These are phyloP conservation scores for Thalassophryne amazonica DNA, from an alignment of 2,797 vertebrate genomes.

Conservation along the genomic window DNA sequence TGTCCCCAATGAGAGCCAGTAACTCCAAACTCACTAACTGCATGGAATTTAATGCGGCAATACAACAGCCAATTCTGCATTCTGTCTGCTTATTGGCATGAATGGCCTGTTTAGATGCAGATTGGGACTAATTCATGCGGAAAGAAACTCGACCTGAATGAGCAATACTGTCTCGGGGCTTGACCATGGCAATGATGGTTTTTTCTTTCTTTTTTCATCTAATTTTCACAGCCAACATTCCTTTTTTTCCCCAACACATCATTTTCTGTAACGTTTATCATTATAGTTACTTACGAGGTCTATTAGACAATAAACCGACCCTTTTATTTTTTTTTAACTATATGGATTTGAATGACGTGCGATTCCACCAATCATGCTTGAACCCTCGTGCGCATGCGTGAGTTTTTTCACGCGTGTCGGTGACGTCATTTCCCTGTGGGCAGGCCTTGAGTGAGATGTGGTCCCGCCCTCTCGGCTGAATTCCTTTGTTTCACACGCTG, in stretches of 20 bases:
- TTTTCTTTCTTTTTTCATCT: background rate
- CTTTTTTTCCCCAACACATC: background rate
- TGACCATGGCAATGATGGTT: background rate
- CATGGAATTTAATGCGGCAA: slow-evolving; percentile 26
- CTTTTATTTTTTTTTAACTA: too few species aligned
- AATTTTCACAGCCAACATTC: background rate
- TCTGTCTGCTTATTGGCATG: slow-evolving; percentile 3
- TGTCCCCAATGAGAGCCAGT: slow-evolving; percentile 44
- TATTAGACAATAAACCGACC: too few species aligned
- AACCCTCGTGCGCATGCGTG: too few species aligned
- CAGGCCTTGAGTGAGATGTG: too few species aligned
- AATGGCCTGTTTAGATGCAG: slow-evolving; percentile 18
- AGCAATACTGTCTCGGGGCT: background rate
- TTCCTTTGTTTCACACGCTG: too few species aligned
- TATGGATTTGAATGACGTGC: too few species aligned
- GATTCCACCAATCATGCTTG: too few species aligned
- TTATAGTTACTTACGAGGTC: too few species aligned
- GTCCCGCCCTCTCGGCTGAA: too few species aligned
- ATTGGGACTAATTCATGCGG: slow-evolving; percentile 11
- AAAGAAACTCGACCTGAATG: slow-evolving; percentile 13
- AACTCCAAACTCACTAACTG: slow-evolving; percentile 45
- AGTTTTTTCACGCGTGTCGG: too few species aligned
- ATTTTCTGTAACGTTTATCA: background rate
- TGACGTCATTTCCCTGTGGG: too few species aligned
- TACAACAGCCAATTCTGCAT: slow-evolving; percentile 27